Percentiles rank a stretch among this genome's conserved stretches.
Evolutionary conservation across 2,888 invertebrate genomes (phyloP).

Genomic region (Mythimna pallens): DNA sequence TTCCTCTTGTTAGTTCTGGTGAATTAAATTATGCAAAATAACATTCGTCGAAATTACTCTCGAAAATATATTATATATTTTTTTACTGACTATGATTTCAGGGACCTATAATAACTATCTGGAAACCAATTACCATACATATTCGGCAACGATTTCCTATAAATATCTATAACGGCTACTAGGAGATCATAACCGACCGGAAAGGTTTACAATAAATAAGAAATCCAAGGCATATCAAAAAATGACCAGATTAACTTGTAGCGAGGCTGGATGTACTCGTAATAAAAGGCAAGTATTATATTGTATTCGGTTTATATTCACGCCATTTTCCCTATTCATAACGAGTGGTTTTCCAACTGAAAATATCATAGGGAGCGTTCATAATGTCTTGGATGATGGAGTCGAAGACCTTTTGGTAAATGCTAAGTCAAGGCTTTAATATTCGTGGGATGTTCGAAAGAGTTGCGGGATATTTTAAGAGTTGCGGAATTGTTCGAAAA

Average conservation of each 20-base stretch:
- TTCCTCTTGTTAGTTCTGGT: too few relatives aligned
- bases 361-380: conserved; percentile 31
- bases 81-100: background rate
- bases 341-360: conserved; percentile 14
- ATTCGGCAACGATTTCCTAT: conserved; percentile 33
- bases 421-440: background rate
- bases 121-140: conserved; percentile 17
- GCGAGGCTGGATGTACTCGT: conserved; percentile 7
- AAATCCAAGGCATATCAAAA: conserved; percentile 29
- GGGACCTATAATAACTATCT: background rate
- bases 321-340: conserved; percentile 36
- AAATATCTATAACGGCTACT: conserved; percentile 6
- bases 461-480: too few relatives aligned
- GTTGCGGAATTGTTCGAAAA: too few relatives aligned
- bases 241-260: conserved; percentile 31
- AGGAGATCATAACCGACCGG: conserved; percentile 9
- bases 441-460: too few relatives aligned
- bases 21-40: too few relatives aligned
- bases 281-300: conserved; percentile 46
- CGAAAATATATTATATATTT: background rate
- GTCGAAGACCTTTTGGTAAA: background rate
- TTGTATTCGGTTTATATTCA: conserved; percentile 46
- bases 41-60: background rate
- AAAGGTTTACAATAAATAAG: conserved; percentile 53
- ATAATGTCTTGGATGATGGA: conserved; percentile 13